Conservation (phyloP, 2,888 invertebrate species). For the Leucozona laternaria region DNA sequence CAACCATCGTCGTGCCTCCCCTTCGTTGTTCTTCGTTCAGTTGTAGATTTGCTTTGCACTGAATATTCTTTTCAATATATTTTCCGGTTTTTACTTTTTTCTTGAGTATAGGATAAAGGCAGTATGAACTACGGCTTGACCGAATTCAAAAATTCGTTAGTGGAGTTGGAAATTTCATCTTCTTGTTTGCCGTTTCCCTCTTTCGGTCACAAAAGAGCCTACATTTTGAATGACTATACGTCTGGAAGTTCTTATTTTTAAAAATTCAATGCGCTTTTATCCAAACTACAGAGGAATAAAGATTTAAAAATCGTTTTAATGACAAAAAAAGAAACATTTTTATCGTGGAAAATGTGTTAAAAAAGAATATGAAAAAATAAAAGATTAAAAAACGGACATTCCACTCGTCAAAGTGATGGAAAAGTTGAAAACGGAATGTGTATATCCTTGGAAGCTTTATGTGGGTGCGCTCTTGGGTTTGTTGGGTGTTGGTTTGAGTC, state of each 20-base stretch:
- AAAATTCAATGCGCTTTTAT: conserved; percentile 11
- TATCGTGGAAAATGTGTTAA: conserved; percentile 37
- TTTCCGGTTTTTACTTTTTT: neutral
- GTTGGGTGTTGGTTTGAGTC: conserved; percentile 30
- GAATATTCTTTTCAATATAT: conserved; percentile 40
- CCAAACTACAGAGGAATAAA: conserved; percentile 42
- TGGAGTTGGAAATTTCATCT: neutral
- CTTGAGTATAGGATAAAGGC: neutral
- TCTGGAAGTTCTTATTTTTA: conserved; percentile 40
- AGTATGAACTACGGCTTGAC: conserved; percentile 61
- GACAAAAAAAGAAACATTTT: conserved; percentile 10
- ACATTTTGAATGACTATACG: conserved; percentile 49
- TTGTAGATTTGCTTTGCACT: conserved; percentile 21
- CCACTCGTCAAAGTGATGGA: conserved; percentile 63
- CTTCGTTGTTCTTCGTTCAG: conserved; percentile 26
- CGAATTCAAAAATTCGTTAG: conserved; percentile 56
- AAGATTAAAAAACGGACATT: conserved; percentile 44
- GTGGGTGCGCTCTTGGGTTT: conserved; percentile 6
- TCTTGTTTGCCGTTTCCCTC: neutral
- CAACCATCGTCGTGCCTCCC: conserved; percentile 65
- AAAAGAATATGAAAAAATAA: conserved; percentile 8
- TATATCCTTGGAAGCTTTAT: conserved; percentile 30
- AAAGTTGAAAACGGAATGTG: conserved; percentile 46
- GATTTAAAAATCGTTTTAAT: neutral
- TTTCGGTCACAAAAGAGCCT: conserved; percentile 47